phyloP scores from a whole-genome alignment of 2,888 invertebrate genomes.

The Hypercompe scribonia region DNA sequence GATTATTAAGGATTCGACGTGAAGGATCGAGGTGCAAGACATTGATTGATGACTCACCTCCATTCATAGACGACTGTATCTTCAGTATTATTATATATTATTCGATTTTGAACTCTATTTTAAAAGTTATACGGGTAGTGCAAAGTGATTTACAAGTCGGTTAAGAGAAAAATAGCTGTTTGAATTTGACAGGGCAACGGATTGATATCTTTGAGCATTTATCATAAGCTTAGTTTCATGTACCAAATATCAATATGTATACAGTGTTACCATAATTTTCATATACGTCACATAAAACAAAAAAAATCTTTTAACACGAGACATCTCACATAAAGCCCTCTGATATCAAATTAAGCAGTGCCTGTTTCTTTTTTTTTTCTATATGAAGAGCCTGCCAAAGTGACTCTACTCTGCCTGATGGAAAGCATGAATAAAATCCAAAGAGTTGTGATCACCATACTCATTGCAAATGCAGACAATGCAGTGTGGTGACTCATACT shows the following conservation, averaged over 20 bases:
- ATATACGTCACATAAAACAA: no score
- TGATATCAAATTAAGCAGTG: no score
- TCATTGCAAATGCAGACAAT: no score
- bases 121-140: not conserved
- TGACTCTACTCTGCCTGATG: no score
- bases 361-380: no score
- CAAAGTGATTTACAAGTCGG: slow-evolving; percentile 23
- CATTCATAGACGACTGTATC: slow-evolving; percentile 54
- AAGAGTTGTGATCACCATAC: no score
- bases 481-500: no score
- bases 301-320: no score
- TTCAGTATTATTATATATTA: slow-evolving; percentile 25
- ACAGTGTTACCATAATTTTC: no score
- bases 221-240: slow-evolving; percentile 58
- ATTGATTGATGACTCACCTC: slow-evolving; percentile 75
- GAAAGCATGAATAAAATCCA: no score
- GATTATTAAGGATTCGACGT: slow-evolving; percentile 53
- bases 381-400: no score
- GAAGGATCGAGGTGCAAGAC: slow-evolving; percentile 64
- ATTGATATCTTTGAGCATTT: slow-evolving; percentile 59
- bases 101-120: slow-evolving; percentile 24
- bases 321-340: no score
- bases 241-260: slow-evolving; percentile 28
- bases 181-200: slow-evolving; percentile 58
- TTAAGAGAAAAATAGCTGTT: slow-evolving; percentile 48